Base-by-base conservation (phyloP, 2,113 vertebrate species). In the Phyllostomus hastatus region DNA sequence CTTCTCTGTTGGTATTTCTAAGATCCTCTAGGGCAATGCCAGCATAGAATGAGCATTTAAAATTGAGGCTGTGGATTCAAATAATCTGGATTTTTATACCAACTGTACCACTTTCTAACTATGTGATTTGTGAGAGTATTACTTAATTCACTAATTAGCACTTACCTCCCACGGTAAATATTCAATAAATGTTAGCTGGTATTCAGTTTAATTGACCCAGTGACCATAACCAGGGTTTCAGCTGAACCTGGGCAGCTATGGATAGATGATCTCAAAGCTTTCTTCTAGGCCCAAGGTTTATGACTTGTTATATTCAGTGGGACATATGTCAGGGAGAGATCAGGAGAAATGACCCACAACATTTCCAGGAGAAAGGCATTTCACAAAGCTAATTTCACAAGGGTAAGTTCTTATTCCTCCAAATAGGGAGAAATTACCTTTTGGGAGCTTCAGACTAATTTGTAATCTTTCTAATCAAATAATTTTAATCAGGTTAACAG, bases 301-400 rank as follows among this genome's bases (percentile, higher is more conserved):
- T 54, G 15, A 38, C 76, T 54, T 95, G 80, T 89, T 54, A 66
- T 76, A 89, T 48, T 87, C 5, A 78, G 52, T 90, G 46, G 52
- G 70, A 88, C 66, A 72, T 43, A 15, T 76, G 16, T 80, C 28
- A n/a, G 41, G 83, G 10, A 93, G 67, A 75, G 43, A 26, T 78
- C 41, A 78, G 46, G 59, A 88, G 48, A 38, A 89, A 94, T 86
- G 79, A 78, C 6, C 64, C 41, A 82, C 26, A 83, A 48, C 20
- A 85, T 91, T 91, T 93, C 78, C 61, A 89, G 57, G 54, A 61
- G 66, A 95, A 90, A 91, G 5, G 26, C 80, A 69, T 75, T 70
- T 50, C 79, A 89, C 61, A 95, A 61, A 95, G 80, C 52, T 87
- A 50, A 88, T 86, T 91, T 97, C 33, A 72, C n/a, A 93, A 91